Conservation (phyloP, 1,140 invertebrate genomes). For the Stenopsyche tienmushanensis region DNA sequence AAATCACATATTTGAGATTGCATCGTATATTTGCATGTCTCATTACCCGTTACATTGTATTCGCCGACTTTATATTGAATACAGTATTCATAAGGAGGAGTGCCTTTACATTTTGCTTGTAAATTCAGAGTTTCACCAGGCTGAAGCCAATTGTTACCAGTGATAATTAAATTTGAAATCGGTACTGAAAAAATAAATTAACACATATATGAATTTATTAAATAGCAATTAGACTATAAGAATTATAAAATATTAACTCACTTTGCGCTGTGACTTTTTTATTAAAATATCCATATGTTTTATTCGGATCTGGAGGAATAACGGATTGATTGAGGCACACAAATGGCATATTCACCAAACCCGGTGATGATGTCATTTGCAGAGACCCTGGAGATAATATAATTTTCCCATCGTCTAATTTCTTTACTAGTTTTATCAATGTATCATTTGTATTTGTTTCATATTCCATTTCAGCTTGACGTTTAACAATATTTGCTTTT, state of each 20-base stretch:
- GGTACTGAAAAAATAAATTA: conserved; percentile 63
- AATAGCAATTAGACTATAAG: conserved; percentile 13
- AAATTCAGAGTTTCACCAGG: conserved; percentile 74
- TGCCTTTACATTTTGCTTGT: conserved; percentile 69
- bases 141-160: conserved; percentile 76
- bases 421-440: neutral
- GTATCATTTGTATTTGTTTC: neutral
- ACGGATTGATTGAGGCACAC: conserved; percentile 62
- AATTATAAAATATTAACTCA: conserved; percentile 46
- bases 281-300: conserved; percentile 74
- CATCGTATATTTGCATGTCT: conserved; percentile 59
- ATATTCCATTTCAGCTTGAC: neutral
- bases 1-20: conserved; percentile 60
- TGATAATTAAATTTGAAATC: conserved; percentile 63
- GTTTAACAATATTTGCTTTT: neutral
- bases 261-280: conserved; percentile 63
- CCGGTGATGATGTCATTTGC: no score
- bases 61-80: conserved; percentile 61
- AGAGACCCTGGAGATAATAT: conserved; percentile 37
- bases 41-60: conserved; percentile 78
- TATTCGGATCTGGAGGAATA: conserved; percentile 63
- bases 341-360: conserved; percentile 49
- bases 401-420: conserved; percentile 36
- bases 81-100: conserved; percentile 68
- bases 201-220: neutral